These are phyloP conservation scores for Leptopilina myrica DNA, from an alignment of 2,888 invertebrate genomes.

Conservation along the genomic window DNA sequence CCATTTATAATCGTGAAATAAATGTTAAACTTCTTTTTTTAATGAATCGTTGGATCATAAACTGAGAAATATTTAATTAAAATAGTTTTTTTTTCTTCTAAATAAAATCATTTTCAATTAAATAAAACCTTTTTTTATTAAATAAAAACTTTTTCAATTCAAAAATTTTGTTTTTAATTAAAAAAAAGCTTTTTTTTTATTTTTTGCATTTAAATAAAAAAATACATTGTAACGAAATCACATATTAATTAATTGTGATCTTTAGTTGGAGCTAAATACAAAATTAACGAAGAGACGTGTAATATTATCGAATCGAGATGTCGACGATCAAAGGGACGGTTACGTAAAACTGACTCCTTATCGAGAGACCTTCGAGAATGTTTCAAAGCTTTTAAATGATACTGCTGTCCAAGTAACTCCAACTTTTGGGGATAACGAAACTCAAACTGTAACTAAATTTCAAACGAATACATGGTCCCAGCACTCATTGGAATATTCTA, in stretches of 20 bases:
- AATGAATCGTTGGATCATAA: too few relatives aligned
- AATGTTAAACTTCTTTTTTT: not conserved
- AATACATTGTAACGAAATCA: too few relatives aligned
- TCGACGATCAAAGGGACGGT: slow-evolving; percentile 82
- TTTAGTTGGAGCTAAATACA: slow-evolving; percentile 12
- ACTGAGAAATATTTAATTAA: too few relatives aligned
- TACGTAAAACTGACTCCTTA: slow-evolving; percentile 82
- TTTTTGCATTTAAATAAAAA: too few relatives aligned
- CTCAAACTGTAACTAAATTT: slow-evolving; percentile 84
- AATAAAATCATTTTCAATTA: too few relatives aligned
- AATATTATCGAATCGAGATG: slow-evolving; percentile 79
- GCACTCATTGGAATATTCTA: slow-evolving; percentile 77
- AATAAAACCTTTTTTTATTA: too few relatives aligned
- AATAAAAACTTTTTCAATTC: too few relatives aligned
- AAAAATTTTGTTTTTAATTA: not conserved
- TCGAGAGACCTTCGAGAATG: slow-evolving; percentile 79
- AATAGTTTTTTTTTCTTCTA: too few relatives aligned
- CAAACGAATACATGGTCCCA: slow-evolving; percentile 85
- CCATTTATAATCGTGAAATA: too few relatives aligned
- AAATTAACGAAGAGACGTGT: slow-evolving; percentile 66
- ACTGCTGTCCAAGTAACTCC: slow-evolving; percentile 80
- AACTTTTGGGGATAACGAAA: slow-evolving; percentile 75
- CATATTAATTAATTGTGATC: not conserved
- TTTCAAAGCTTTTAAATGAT: slow-evolving; percentile 80
- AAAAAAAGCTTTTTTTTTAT: too few relatives aligned